Percentiles rank a stretch among this genome's conserved stretches.
Conservation (phyloP, 2,113 vertebrate genomes). For the Corynorhinus townsendii region DNA sequence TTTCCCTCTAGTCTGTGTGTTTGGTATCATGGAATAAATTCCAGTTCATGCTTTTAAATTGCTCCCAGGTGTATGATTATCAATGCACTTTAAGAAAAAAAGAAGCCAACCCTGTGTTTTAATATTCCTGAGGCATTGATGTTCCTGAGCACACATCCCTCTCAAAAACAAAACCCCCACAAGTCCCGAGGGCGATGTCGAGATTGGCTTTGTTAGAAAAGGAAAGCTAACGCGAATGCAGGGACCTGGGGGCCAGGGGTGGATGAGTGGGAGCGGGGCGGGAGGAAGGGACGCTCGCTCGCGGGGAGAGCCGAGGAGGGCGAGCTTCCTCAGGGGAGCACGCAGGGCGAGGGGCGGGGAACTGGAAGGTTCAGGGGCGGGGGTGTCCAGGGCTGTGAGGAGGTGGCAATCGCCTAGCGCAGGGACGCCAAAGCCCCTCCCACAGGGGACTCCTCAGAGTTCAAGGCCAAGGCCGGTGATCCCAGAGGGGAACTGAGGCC, state of each 20-base stretch:
- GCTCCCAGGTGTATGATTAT: neutral
- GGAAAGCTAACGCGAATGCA: rapidly evolving
- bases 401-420: neutral
- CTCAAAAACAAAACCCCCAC: too few relatives aligned
- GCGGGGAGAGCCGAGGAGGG: rapidly evolving
- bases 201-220: neutral
- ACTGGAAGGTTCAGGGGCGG: rapidly evolving
- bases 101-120: neutral
- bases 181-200: too few relatives aligned
- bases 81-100: neutral
- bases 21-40: too few relatives aligned
- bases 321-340: rapidly evolving
- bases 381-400: neutral
- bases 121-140: neutral
- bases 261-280: rapidly evolving
- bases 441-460: neutral
- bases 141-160: neutral
- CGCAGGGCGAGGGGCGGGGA: neutral
- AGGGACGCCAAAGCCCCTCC: neutral
- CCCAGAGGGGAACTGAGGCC: neutral
- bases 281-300: neutral
- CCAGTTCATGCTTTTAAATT: neutral
- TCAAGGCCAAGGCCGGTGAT: neutral
- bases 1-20: too few relatives aligned
- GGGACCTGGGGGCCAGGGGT: neutral